These are phyloP conservation scores for Chrysemys picta DNA, from an alignment of 2,113 vertebrate species.

Conservation along the genomic window DNA sequence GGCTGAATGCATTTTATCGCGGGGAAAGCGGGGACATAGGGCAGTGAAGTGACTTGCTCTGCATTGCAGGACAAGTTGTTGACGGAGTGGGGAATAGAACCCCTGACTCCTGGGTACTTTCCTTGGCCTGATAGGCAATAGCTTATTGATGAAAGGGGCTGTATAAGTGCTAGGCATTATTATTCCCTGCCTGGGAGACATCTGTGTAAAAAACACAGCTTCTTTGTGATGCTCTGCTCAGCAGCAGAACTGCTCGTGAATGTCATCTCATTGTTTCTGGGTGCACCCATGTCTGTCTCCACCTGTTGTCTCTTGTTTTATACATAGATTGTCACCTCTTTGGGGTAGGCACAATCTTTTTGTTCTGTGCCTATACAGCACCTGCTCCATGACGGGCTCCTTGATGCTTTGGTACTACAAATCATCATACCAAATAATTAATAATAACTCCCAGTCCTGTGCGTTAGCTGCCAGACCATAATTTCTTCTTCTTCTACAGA, in stretches of 20 bases:
- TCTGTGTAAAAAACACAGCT: background rate
- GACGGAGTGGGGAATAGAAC: background rate
- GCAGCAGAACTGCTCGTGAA: background rate
- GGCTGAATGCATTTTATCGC: background rate
- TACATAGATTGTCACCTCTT: background rate
- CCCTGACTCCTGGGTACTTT: background rate
- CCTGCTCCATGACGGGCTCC: background rate
- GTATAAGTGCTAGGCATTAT: background rate
- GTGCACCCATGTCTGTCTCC: background rate
- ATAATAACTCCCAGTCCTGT: background rate
- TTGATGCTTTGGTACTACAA: background rate
- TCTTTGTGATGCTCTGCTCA: background rate
- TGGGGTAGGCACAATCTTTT: background rate
- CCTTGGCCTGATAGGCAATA: background rate
- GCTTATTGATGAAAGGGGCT: background rate
- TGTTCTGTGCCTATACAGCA: background rate
- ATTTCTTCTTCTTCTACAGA: background rate
- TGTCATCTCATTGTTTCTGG: background rate
- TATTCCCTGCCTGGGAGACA: background rate
- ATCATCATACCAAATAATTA: background rate
- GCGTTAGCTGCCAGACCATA: background rate
- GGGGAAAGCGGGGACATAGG: constrained; percentile 1
- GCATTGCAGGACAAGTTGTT: background rate
- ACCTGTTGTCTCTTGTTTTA: background rate
- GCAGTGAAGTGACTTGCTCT: background rate